phyloP scores from a whole-genome alignment of 2,888 invertebrate genomes.

The Spatulosminthurus flaviceps region DNA sequence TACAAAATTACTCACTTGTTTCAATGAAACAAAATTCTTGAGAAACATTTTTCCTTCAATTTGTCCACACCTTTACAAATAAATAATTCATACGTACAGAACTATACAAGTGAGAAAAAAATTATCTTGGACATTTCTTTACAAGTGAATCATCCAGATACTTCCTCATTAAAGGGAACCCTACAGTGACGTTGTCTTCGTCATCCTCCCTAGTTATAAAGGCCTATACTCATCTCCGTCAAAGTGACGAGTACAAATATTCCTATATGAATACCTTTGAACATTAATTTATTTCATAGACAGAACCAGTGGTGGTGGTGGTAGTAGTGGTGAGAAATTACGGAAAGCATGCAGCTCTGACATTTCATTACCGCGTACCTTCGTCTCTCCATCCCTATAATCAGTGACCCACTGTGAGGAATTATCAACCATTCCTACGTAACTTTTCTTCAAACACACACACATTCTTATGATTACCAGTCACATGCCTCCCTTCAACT shows the following conservation, averaged over 20 bases:
- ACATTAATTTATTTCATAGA: slow-evolving; percentile 50
- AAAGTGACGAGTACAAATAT: slow-evolving; percentile 50
- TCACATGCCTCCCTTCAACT: too few species aligned
- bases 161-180: background rate
- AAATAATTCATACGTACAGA: too few species aligned
- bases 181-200: background rate
- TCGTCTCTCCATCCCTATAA: slow-evolving; percentile 42
- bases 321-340: slow-evolving; percentile 50
- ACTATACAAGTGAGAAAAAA: too few species aligned
- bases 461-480: slow-evolving; percentile 1
- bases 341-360: slow-evolving; percentile 48
- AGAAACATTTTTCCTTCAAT: too few species aligned
- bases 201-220: background rate
- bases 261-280: slow-evolving; percentile 53
- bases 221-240: background rate
- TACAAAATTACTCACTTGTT: too few species aligned
- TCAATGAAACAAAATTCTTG: too few species aligned
- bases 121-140: too few species aligned
- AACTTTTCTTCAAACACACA: background rate
- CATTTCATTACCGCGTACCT: slow-evolving; percentile 52
- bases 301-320: slow-evolving; percentile 1
- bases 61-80: too few species aligned
- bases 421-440: slow-evolving; percentile 28
- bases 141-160: too few species aligned
- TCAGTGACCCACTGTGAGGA: slow-evolving; percentile 54